Conservation (phyloP, 2,888 invertebrate genomes). For the Drosophila antonietae region DNA sequence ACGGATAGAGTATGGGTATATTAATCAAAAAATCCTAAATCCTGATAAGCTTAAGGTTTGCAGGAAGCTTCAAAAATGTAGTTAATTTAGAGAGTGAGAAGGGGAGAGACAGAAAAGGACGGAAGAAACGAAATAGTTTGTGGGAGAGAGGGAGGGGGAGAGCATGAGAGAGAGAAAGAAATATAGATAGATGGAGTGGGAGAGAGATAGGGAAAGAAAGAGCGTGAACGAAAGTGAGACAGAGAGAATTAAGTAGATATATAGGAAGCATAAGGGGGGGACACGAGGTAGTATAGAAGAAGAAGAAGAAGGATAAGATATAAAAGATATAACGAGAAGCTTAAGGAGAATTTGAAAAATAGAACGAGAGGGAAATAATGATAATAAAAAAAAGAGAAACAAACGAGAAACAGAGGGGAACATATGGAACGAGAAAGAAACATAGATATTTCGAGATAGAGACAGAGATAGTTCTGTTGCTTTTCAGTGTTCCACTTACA, state of each 20-base stretch:
- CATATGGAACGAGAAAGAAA: not conserved
- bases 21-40: not conserved
- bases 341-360: not conserved
- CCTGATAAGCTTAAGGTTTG: not conserved
- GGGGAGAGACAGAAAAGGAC: not conserved
- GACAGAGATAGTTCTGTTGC: not conserved
- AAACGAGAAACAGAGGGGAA: not conserved
- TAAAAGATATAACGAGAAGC: not conserved
- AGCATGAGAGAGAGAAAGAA: not conserved
- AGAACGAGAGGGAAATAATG: too few species aligned
- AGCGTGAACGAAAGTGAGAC: not conserved
- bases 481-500: not conserved
- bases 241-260: too few species aligned
- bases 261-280: too few species aligned
- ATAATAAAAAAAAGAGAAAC: too few species aligned
- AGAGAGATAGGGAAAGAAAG: not conserved
- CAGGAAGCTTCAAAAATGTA: not conserved
- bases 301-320: not conserved
- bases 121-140: not conserved
- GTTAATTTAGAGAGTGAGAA: not conserved
- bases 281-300: not conserved
- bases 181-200: not conserved
- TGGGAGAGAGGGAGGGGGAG: not conserved
- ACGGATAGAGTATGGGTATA: not conserved
- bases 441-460: not conserved